Base-by-base conservation (phyloP, 2,888 invertebrate species). In the Troilus luridus region DNA sequence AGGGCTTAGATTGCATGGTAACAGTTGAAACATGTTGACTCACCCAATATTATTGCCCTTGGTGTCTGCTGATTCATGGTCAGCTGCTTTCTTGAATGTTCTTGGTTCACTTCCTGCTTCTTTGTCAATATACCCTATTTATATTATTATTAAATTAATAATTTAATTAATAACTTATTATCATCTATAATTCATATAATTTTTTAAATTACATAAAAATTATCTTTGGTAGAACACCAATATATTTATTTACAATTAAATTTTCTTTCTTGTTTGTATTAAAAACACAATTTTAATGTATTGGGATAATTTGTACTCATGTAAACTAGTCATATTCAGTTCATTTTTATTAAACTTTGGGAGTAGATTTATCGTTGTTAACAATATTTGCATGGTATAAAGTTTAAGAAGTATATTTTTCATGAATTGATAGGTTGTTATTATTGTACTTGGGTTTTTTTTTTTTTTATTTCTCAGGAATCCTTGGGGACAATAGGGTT, bases 51-150 rank as follows among this genome's bases (percentile, higher is more conserved):
- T n/a, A n/a, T 85, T 58, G 56, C 85, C 85, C 85, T 85, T 85
- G 85, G 56, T 54, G 56, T 85, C 27, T 85, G 85, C 85, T 85
- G 85, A 85, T 85, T 85, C 85, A 85, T 85, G 85, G 85, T 85
- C 85, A 85, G 56, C 85, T 85, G 85, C 56, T 85, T 58, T 85
- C 85, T 85, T 85, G n/a, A 58, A 85, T 58, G 85, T 56, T 85
- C 85, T 85, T 85, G 85, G 56, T 85, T 85, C n/a, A 0, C 85
- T 85, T 85, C 85, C 85, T 85, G 85, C 56, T 85, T 85, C 85
- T 56, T 58, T 8, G 27, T 77, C 1, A 19, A 17, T 77, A 77
- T 41, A 41, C 41, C 1, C 17, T 41, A 21, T 5, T 41, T 3
- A 5, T 41, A 41, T 41, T 41, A 41, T 41, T 41, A 41, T 77